Evolutionary conservation across 2,113 vertebrate genomes (phyloP).

Genomic region (Colossoma macropomum): DNA sequence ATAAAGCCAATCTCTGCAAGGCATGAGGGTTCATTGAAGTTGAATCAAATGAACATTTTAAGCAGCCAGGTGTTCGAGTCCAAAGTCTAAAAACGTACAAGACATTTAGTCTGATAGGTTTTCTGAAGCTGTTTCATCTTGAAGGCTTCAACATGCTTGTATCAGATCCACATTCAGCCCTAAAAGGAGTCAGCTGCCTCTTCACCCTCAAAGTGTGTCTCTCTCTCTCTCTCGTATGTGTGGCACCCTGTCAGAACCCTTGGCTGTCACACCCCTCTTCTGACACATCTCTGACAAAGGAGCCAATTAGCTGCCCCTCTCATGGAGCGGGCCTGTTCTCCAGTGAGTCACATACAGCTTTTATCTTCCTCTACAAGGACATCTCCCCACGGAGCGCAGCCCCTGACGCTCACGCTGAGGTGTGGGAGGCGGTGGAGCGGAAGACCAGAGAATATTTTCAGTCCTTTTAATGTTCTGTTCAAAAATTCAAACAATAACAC

Average conservation of each 20-base stretch:
- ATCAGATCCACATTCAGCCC: not conserved
- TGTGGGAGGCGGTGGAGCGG: not conserved
- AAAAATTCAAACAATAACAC: not conserved
- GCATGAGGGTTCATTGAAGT: no score
- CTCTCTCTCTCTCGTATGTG: not conserved
- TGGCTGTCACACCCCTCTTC: constrained; percentile 44
- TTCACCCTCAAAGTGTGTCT: constrained; percentile 33
- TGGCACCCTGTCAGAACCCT: constrained; percentile 23
- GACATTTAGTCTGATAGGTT: constrained; percentile 9
- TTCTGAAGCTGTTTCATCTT: constrained; percentile 8
- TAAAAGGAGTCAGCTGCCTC: constrained; percentile 31
- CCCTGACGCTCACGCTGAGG: not conserved
- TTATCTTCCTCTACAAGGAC: constrained; percentile 54
- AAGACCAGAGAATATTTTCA: not conserved
- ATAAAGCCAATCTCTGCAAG: no score
- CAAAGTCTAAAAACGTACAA: no score
- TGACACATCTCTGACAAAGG: constrained; percentile 55
- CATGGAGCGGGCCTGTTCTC: constrained; percentile 48
- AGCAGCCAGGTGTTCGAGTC: no score
- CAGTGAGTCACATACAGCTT: constrained; percentile 49
- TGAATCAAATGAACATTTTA: no score
- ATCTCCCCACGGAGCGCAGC: constrained; percentile 35
- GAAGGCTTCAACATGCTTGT: constrained; percentile 15
- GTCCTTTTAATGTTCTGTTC: not conserved
- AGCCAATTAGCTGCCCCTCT: constrained; percentile 58